Evolutionary conservation across 2,888 invertebrate species (phyloP), one percentile per base, ranked within the genome.

Genomic region (Drosophila mercatorum): DNA sequence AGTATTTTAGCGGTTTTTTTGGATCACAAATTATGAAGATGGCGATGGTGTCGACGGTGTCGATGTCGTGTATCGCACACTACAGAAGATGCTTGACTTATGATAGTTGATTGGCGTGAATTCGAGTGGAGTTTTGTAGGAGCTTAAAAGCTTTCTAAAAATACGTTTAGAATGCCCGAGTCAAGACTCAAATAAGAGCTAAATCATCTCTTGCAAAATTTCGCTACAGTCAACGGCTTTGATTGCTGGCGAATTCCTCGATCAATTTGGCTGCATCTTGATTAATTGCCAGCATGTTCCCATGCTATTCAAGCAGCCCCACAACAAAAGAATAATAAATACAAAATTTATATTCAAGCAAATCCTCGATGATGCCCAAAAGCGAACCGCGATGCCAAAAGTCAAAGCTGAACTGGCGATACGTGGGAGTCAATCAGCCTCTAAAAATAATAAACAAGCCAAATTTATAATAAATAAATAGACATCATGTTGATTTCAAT

Each of bases 401-500:
- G 83, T 78, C 83, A 86, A 86, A 38, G 26, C 46, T 36, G 53
- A 67, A 36, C 36, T 22, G 22, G n/a, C 55, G 61, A 64, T 71
- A 83, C 83, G 87, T 88, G 83, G 89, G 89, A 84, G 84, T 89
- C 83, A 87, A 81, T 87, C 78, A 80, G 59, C 43, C 64, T 36
- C 55, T 75, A 75, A 80, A 80, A 63, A 26, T 44, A 52, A 59
- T 57, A 78, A 76, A 78, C 56, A 75, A 74, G 63, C 75, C 58
- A 84, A 84, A 79, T 81, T 78, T 44, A 61, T 43, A 65, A 80
- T 64, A 74, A 78, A 83, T 80, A 86, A 82, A 77, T 88, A 86
- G 87, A 88, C 87, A 86, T 86, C 87, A 83, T 83, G 83, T 86
- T 80, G 83, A 86, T 83, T 83, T 88, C 89, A 83, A 88, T 83